A percentile compares a stretch with the other conserved stretches of the same genome.
Conservation (phyloP, 2,888 invertebrate species). For the Gryllus longicercus region DNA sequence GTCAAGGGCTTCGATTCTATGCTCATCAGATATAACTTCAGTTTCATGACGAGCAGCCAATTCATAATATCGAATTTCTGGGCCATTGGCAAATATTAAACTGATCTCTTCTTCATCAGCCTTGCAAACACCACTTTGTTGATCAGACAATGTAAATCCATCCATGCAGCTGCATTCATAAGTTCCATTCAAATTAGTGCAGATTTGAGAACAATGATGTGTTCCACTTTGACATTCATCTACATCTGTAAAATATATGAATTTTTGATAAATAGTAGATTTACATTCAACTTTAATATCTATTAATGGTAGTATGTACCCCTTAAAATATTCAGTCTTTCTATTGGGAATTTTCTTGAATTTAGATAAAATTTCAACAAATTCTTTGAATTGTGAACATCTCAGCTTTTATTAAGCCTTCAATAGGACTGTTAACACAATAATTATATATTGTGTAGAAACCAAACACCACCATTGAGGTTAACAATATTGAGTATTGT, state of each 20-base stretch:
- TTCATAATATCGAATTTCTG: constrained; percentile 76
- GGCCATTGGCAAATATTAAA: constrained; percentile 75
- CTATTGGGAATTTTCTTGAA: too few species aligned
- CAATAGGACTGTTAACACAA: too few species aligned
- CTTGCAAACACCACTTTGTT: constrained; percentile 78
- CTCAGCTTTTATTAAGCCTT: too few species aligned
- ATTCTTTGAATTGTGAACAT: too few species aligned
- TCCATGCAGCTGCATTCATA: constrained; percentile 82
- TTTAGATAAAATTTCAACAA: too few species aligned
- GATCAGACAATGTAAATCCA: constrained; percentile 74
- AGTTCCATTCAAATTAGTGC: constrained; percentile 86
- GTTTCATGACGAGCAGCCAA: constrained; percentile 52
- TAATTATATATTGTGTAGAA: too few species aligned
- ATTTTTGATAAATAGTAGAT: too few species aligned
- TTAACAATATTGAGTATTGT: too few species aligned
- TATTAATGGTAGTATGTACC: too few species aligned
- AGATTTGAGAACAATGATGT: constrained; percentile 91
- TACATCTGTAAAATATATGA: constrained; percentile 58
- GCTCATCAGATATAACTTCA: constrained; percentile 78
- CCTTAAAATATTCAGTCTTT: too few species aligned
- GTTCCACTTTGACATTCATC: constrained; percentile 81
- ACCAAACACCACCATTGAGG: too few species aligned
- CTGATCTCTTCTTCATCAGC: constrained; percentile 63
- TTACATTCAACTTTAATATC: too few species aligned
- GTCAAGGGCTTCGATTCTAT: constrained; percentile 87